Evolutionary conservation across 2,888 invertebrate species (phyloP).

Genomic region (Mongoloraphidia duomilia): DNA sequence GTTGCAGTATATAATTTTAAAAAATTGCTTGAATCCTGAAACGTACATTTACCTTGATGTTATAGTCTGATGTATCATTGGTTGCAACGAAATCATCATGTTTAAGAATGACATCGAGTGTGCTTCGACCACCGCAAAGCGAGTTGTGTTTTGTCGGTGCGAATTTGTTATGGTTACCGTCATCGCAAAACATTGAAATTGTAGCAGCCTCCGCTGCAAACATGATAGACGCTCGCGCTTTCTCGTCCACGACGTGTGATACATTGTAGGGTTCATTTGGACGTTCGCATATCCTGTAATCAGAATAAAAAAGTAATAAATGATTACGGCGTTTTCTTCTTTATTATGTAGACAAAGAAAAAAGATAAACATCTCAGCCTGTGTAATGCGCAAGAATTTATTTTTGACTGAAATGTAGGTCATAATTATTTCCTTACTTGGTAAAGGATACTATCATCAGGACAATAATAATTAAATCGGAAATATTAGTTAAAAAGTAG

Average conservation of each 20-base stretch:
- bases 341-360: neutral
- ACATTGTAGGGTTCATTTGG: slow-evolving; percentile 22
- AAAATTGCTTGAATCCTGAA: too few species aligned
- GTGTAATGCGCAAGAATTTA: too few species aligned
- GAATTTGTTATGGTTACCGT: slow-evolving; percentile 41
- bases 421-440: too few species aligned
- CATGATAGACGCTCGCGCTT: slow-evolving; percentile 36
- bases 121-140: slow-evolving; percentile 42
- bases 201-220: slow-evolving; percentile 35
- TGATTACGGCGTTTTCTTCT: neutral
- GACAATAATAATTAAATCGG: too few species aligned
- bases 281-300: slow-evolving; percentile 23
- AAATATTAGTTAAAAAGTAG: too few species aligned
- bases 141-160: slow-evolving; percentile 53
- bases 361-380: too few species aligned
- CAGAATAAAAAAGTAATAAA: neutral
- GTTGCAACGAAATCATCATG: slow-evolving; percentile 34
- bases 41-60: slow-evolving; percentile 19
- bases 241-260: slow-evolving; percentile 29
- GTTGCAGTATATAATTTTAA: too few species aligned
- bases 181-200: slow-evolving; percentile 46
- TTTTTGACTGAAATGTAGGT: too few species aligned
- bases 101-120: slow-evolving; percentile 39
- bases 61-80: slow-evolving; percentile 16
- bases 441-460: too few species aligned